Evolutionary conservation across 1,140 invertebrate genomes (phyloP).

Genomic region (Penaeus chinensis): DNA sequence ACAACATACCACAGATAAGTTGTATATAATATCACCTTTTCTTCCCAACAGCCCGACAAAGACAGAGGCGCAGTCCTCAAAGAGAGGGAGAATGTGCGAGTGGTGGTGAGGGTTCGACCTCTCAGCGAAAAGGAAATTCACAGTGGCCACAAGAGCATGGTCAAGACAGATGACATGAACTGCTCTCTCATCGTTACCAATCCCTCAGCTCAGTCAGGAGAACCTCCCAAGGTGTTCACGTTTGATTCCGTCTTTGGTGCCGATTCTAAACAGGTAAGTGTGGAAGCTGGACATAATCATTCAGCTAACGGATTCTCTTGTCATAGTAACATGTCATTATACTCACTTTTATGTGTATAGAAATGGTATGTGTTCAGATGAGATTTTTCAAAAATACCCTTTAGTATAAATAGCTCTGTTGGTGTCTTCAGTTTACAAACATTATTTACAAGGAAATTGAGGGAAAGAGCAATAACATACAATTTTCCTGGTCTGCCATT

Average conservation of each 20-base stretch:
- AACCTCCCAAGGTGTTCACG: conserved; percentile 80
- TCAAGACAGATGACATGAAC: conserved; percentile 81
- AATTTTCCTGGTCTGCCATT: no score
- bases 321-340: background rate
- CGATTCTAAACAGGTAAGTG: conserved; percentile 69
- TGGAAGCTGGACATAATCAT: background rate
- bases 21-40: conserved; percentile 14
- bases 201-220: conserved; percentile 65
- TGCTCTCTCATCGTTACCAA: conserved; percentile 67
- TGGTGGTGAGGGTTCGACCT: conserved; percentile 89
- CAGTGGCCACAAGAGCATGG: conserved; percentile 77
- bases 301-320: background rate
- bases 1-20: background rate
- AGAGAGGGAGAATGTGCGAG: conserved; percentile 75
- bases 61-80: conserved; percentile 43
- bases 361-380: no score
- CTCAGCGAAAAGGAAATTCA: conserved; percentile 83
- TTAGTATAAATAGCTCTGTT: background rate
- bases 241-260: conserved; percentile 75
- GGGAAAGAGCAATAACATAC: no score
- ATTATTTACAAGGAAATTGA: no score
- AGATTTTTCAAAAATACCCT: no score
- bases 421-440: no score
- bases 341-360: background rate
- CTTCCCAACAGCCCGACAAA: conserved; percentile 48